These are phyloP conservation scores for Alviniconcha strummeri DNA, from an alignment of 2,888 invertebrate genomes.

Conservation along the genomic window DNA sequence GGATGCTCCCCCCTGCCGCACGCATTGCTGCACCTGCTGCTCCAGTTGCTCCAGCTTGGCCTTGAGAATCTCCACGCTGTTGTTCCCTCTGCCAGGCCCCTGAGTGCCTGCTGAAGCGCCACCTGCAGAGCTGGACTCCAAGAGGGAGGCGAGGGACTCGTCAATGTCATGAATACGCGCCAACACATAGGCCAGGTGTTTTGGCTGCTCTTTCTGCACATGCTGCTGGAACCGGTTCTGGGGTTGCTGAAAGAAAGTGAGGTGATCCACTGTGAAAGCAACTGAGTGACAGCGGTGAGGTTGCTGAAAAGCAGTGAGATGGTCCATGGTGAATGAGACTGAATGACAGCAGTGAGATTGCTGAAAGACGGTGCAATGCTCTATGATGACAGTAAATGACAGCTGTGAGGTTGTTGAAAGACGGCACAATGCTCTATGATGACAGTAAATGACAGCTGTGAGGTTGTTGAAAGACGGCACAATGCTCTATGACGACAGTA, in stretches of 20 bases:
- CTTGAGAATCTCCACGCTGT: not conserved
- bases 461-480: too few relatives aligned
- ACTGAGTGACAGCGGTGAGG: too few relatives aligned
- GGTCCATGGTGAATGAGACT: too few relatives aligned
- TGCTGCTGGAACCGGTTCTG: conserved; percentile 18
- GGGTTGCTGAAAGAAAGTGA: conserved; percentile 15
- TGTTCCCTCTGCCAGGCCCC: not conserved
- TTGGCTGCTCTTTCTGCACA: conserved; percentile 25
- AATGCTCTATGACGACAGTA: too few relatives aligned
- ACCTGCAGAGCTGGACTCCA: conserved; percentile 18
- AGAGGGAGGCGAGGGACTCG: conserved; percentile 27
- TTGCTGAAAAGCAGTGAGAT: too few relatives aligned
- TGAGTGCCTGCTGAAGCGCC: conserved; percentile 24
- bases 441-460: too few relatives aligned
- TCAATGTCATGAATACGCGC: conserved; percentile 31
- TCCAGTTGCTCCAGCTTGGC: conserved; percentile 22
- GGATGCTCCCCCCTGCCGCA: not conserved
- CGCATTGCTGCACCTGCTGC: conserved; percentile 5
- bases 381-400: too few relatives aligned
- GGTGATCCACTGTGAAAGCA: not conserved
- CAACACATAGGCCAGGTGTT: conserved; percentile 28
- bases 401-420: too few relatives aligned
- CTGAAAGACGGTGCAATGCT: too few relatives aligned
- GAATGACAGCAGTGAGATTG: too few relatives aligned
- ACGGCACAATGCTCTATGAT: too few relatives aligned